Evolutionary conservation across 2,113 vertebrate genomes (phyloP).

Genomic region (Brienomyrus longianalis): DNA sequence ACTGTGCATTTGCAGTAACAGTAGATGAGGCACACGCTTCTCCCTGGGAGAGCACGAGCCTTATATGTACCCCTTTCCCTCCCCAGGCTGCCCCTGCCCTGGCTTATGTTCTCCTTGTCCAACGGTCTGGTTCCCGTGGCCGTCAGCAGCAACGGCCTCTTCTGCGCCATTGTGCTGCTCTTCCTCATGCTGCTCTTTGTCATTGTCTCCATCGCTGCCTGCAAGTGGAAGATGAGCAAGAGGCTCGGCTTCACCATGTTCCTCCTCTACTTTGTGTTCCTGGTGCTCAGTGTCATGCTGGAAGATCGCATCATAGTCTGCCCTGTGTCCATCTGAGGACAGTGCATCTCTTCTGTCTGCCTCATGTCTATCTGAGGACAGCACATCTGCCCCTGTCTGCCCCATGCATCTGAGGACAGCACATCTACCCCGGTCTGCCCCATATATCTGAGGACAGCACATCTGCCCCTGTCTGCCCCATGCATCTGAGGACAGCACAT

Average conservation of each 20-base stretch:
- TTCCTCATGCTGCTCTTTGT: conserved; percentile 97
- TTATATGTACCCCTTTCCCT: conserved; percentile 23
- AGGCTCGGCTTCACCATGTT: conserved; percentile 85
- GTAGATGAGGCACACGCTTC: background rate
- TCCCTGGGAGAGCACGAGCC: background rate
- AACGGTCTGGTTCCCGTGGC: conserved; percentile 70
- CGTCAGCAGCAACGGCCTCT: conserved; percentile 93
- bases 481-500: background rate
- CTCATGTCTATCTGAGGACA: conserved; percentile 39
- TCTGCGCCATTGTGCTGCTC: conserved; percentile 91
- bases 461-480: background rate
- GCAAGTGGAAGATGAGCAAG: conserved; percentile 95
- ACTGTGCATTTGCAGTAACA: background rate
- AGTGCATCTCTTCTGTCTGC: background rate
- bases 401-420: conserved; percentile 38
- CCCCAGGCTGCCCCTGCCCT: conserved; percentile 80
- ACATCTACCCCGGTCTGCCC: background rate
- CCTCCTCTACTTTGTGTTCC: conserved; percentile 83
- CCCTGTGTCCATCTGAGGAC: conserved; percentile 66
- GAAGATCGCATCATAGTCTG: conserved; percentile 87
- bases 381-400: background rate
- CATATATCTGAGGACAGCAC: conserved; percentile 37
- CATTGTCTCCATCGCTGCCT: conserved; percentile 80
- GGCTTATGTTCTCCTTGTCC: conserved; percentile 74
- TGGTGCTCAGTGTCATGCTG: conserved; percentile 88